Evolutionary conservation across 2,113 vertebrate genomes (phyloP), one percentile per base, ranked within the genome.

Genomic region (Poeciliopsis occidentalis): DNA sequence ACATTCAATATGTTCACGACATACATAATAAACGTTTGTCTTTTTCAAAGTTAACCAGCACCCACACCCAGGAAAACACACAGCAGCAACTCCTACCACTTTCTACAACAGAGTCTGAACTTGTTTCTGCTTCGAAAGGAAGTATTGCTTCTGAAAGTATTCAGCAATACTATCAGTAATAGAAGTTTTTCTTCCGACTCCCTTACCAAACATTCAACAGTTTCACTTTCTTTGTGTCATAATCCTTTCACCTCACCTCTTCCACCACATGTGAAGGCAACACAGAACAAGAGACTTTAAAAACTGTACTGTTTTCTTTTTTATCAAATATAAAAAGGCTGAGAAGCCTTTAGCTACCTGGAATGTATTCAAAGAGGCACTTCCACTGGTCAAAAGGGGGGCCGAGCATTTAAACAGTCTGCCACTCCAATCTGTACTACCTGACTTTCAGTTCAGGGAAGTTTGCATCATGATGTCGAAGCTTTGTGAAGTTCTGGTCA

Each of bases 301-400:
- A 37, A 70, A 71, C 74, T 47, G 83, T 93, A 87, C 91, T 85
- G 83, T 86, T 86, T 87, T 87, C 85, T 86, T 87, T 37, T 37
- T 11, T 37, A 83, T 89, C 92, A 96, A 81, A 96, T 81, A 93
- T 94, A 94, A 92, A 94, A 94, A 92, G 92, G 88, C 85, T 76
- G 12, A 78, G 60, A 83, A 57, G 84, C 85, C 81, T 87, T 93
- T 67, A 95, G 94, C 91, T 95, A 91, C 95, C 95, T 96, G 97
- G 97, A 99, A 99, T 99, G 97, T 97, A 95, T 96, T 95, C 89
- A 95, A 87, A 84, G 91, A 97, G 96, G 96, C 96, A 97, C 96
- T 93, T 94, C 95, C 79, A 89, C 83, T 81, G 84, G 87, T 87
- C 83, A 30, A 85, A 51, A 64, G 79, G 76, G 87, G 83, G 71